Evolutionary conservation across 2,888 invertebrate species (phyloP), one percentile per base, ranked within the genome.

Genomic region (Steromphala cineraria): DNA sequence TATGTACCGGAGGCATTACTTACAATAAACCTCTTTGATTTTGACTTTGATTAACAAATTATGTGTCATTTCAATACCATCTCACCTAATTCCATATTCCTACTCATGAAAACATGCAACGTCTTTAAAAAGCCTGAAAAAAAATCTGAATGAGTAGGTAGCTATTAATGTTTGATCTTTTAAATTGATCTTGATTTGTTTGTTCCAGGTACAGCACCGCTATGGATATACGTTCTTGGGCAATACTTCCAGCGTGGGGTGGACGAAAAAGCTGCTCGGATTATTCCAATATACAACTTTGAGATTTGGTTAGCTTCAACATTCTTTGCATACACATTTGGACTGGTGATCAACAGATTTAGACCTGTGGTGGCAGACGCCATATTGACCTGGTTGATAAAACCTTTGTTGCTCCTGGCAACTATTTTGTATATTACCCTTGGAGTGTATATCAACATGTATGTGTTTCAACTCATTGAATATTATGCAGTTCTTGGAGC

Each of bases 401-500:
- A 92, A 83, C 93, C 93, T 24, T 88, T 92, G 79, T 87, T 93
- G 67, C 89, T 93, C 55, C 89, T 93, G 53, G 90, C 91, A 78
- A 88, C 90, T 79, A 92, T 93, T 75, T 87, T 93, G 62, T 92
- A 92, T 83, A 89, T 92, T 81, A 93, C 93, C n/a, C 87, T 93
- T 15, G 93, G 93, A 79, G 89, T 93, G 56, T 93, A 93, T 86
- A 92, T 93, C 83, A 93, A 93, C 86, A 91, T 92, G 89, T 93
- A 93, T 82, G 90, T 92, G 81, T 92, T 92, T 84, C 89, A 91
- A 75, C 83, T 87, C 56, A 85, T 91, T 24, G 88, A 91, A 80
- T 83, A 85, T n/a, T 86, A 84, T 81, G 87, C 89, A 15, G 85
- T 91, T 31, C 76, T 90, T 24, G 90, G 90, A 17, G 89, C 91